A percentile compares a stretch with the other conserved stretches of the same genome.
phyloP scores from a whole-genome alignment of 2,888 invertebrate species.

The Gerosis bhagava region DNA sequence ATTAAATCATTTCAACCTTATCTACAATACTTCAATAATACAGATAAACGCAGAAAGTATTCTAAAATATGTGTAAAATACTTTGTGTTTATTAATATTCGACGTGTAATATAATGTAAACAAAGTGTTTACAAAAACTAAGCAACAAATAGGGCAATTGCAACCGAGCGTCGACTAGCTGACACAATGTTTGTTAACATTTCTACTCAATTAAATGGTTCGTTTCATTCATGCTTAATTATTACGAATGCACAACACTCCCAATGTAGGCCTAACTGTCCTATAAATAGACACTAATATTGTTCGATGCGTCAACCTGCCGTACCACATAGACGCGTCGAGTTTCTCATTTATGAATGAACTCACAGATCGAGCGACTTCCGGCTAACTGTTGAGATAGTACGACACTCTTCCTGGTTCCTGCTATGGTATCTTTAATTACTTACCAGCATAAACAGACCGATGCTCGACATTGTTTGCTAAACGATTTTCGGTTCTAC shows the following conservation, averaged over 20 bases:
- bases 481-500: constrained; percentile 45
- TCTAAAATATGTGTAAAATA: no score
- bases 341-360: constrained; percentile 78
- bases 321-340: constrained; percentile 70
- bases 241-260: constrained; percentile 46
- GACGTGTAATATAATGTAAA: no score
- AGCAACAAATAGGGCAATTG: constrained; percentile 41
- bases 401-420: constrained; percentile 82
- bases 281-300: constrained; percentile 57
- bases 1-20: no score
- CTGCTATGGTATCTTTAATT: constrained; percentile 80
- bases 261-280: constrained; percentile 49
- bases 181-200: constrained; percentile 71
- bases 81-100: no score
- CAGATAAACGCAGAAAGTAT: no score
- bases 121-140: constrained; percentile 6
- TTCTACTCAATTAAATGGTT: constrained; percentile 74
- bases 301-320: constrained; percentile 54
- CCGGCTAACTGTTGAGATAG: constrained; percentile 82
- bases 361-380: constrained; percentile 79
- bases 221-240: constrained; percentile 77
- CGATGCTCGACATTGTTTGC: constrained; percentile 39
- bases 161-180: constrained; percentile 47
- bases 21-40: no score
- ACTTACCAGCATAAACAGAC: constrained; percentile 68